phyloP scores from a whole-genome alignment of 2,888 invertebrate species.

The Drosophila phalerata region DNA sequence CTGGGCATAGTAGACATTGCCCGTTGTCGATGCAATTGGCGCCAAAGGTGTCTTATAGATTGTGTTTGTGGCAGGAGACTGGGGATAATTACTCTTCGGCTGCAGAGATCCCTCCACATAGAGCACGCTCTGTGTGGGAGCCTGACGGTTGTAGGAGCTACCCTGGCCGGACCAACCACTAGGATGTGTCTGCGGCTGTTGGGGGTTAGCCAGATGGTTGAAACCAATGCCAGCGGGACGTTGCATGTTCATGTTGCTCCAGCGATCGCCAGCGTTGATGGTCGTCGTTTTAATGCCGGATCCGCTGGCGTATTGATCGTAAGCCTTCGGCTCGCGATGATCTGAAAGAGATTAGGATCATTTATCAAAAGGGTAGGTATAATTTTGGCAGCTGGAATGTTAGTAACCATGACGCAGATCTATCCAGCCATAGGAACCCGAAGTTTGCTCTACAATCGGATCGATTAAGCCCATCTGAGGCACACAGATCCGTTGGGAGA shows the following conservation, averaged over 20 bases:
- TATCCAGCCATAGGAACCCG: constrained; percentile 33
- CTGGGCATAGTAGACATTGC: constrained; percentile 77
- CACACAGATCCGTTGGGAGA: constrained; percentile 86
- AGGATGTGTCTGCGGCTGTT: neutral
- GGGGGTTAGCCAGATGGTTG: neutral
- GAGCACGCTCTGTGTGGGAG: constrained; percentile 71
- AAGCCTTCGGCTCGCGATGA: constrained; percentile 44
- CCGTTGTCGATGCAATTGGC: constrained; percentile 61
- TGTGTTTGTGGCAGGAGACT: constrained; percentile 38
- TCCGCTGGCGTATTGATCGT: constrained; percentile 39
- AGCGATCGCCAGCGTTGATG: constrained; percentile 65
- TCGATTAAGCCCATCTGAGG: constrained; percentile 86
- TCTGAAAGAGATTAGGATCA: constrained; percentile 49
- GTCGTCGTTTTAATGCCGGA: constrained; percentile 44
- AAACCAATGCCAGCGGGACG: constrained; percentile 76
- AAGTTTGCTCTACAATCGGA: constrained; percentile 4
- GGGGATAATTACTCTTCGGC: constrained; percentile 83
- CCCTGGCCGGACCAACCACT: constrained; percentile 68
- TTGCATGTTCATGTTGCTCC: constrained; percentile 82
- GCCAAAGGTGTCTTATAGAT: constrained; percentile 76
- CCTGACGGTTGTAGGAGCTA: constrained; percentile 52
- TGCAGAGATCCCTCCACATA: constrained; percentile 78
- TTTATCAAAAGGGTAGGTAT: neutral
- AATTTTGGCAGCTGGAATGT: constrained; percentile 9
- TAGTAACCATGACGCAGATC: constrained; percentile 69